phyloP scores from a whole-genome alignment of 2,797 vertebrate species.

The Fringilla coelebs region DNA sequence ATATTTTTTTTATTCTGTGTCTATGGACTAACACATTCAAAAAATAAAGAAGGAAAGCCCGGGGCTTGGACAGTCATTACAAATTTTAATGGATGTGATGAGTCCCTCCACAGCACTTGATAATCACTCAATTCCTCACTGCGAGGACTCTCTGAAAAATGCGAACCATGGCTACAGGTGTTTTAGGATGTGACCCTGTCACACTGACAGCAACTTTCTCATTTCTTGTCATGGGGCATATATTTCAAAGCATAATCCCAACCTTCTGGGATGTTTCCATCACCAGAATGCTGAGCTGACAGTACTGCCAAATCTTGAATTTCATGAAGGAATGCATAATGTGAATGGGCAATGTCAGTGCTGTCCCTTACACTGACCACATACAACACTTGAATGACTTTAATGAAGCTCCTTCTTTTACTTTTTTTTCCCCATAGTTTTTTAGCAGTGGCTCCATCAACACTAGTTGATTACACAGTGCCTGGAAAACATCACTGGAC shows the following conservation, averaged over 20 bases:
- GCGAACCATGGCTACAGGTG: neutral
- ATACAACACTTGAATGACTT: neutral
- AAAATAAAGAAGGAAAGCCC: neutral
- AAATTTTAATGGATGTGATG: neutral
- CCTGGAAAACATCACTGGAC: neutral
- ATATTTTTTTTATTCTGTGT: neutral
- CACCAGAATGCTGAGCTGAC: neutral
- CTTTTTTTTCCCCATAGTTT: fast-evolving
- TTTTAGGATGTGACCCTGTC: neutral
- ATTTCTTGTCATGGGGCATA: neutral
- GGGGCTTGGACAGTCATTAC: neutral
- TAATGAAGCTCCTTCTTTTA: neutral
- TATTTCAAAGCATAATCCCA: neutral
- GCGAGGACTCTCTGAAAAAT: neutral
- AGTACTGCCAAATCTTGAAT: neutral
- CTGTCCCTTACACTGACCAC: neutral
- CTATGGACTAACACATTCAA: neutral
- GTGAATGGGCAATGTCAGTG: neutral
- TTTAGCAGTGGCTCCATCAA: neutral
- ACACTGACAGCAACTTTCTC: neutral
- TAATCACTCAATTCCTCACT: neutral
- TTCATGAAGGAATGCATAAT: neutral
- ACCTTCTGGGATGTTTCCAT: neutral
- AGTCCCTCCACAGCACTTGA: neutral
- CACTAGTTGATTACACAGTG: neutral